These are phyloP conservation scores for Botrylloides violaceus DNA, from an alignment of 23 tunicate genomes.

Conservation along the genomic window DNA sequence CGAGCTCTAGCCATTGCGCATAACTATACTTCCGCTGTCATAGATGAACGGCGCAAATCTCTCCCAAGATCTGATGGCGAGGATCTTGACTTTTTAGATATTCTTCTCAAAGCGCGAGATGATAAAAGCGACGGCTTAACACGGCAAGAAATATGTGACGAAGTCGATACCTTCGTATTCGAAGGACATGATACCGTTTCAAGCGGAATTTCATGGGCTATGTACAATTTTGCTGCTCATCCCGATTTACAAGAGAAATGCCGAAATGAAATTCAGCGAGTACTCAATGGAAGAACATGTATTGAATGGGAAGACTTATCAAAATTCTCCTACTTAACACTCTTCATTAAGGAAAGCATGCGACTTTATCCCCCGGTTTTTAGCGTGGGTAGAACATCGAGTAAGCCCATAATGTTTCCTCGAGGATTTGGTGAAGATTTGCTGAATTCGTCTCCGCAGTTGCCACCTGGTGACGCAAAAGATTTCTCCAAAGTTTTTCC, in stretches of 20 bases:
- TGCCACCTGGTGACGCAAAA: background rate
- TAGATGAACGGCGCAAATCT: conserved; percentile 6
- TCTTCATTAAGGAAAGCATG: conserved; percentile 88
- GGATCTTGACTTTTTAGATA: conserved; percentile 51
- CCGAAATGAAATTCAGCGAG: conserved; percentile 38
- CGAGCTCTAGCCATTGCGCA: conserved; percentile 43
- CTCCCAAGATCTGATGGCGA: background rate
- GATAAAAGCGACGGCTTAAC: conserved; percentile 65
- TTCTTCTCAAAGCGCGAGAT: conserved; percentile 51
- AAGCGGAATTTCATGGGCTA: conserved; percentile 83
- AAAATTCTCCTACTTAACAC: conserved; percentile 50
- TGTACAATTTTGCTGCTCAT: conserved; percentile 68
- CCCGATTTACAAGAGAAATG: conserved; percentile 61
- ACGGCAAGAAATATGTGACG: conserved; percentile 78
- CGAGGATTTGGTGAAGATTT: conserved; percentile 68
- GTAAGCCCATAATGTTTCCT: conserved; percentile 39
- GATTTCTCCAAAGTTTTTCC: conserved; percentile 15
- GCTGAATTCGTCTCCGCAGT: background rate
- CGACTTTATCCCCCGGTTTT: conserved; percentile 81
- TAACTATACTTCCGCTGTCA: conserved; percentile 39
- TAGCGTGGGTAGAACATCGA: conserved; percentile 41
- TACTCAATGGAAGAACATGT: conserved; percentile 19
- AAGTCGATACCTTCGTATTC: conserved; percentile 88
- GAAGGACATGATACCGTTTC: conserved; percentile 94
- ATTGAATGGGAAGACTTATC: conserved; percentile 55